phyloP scores from a whole-genome alignment of 2,113 vertebrate species.

The Apodemus sylvaticus region DNA sequence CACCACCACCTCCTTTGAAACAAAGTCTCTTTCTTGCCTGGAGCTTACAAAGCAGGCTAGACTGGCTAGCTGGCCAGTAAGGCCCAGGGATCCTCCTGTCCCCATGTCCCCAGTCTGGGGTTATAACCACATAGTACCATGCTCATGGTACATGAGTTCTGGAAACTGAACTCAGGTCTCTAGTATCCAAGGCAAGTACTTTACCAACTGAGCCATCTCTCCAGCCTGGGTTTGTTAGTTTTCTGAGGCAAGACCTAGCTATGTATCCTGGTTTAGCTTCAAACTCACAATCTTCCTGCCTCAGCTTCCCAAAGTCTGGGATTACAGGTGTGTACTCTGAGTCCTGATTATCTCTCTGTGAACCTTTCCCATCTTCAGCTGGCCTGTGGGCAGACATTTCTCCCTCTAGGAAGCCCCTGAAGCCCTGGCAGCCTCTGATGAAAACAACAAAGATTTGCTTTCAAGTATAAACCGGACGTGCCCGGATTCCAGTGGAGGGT shows the following conservation, averaged over 20 bases:
- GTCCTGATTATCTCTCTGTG: neutral
- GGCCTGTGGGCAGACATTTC: rapidly evolving
- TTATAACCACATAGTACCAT: neutral
- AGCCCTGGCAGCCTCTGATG: neutral
- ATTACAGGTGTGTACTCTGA: neutral
- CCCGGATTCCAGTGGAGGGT: neutral
- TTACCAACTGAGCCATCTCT: neutral
- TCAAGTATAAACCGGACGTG: neutral
- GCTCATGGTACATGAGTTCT: neutral
- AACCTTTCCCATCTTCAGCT: rapidly evolving
- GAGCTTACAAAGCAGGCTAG: neutral
- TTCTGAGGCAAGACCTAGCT: neutral
- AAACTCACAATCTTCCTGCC: neutral
- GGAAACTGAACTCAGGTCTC: neutral
- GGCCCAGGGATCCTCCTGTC: neutral
- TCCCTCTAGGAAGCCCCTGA: neutral
- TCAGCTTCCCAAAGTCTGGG: neutral
- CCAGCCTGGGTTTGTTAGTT: neutral
- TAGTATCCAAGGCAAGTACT: neutral
- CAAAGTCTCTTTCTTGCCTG: no score
- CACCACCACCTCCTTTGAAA: neutral
- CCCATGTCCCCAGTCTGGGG: neutral
- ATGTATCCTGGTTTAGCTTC: neutral
- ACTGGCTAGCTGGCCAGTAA: neutral
- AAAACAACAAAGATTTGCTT: neutral